These are phyloP conservation scores for Anas bahamensis DNA, from an alignment of 2,797 vertebrate genomes.

Conservation along the genomic window DNA sequence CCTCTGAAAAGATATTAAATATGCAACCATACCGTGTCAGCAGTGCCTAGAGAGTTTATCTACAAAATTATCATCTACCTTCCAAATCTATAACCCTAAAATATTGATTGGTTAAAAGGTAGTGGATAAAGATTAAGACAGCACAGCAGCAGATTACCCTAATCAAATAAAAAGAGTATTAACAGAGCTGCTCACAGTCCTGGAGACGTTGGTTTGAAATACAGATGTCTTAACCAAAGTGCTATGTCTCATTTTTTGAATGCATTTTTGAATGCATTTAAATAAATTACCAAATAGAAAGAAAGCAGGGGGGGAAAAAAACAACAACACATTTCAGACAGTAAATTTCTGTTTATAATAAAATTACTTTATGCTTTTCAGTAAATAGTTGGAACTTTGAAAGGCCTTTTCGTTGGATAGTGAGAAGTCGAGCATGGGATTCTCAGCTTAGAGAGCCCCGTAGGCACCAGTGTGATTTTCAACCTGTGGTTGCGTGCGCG, in stretches of 20 bases:
- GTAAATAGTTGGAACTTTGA: constrained; percentile 43
- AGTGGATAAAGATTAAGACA: constrained; percentile 67
- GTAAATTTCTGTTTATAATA: constrained; percentile 77
- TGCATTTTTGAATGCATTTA: constrained; percentile 75
- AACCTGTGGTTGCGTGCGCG: not conserved
- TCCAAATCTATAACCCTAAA: constrained; percentile 75
- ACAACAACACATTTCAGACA: constrained; percentile 53
- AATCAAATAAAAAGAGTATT: constrained; percentile 75
- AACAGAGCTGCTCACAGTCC: constrained; percentile 57
- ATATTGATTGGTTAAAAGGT: constrained; percentile 76
- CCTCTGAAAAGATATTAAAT: constrained; percentile 52
- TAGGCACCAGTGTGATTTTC: not conserved
- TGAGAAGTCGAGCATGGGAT: not conserved
- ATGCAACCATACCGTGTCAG: constrained; percentile 48
- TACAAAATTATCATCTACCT: constrained; percentile 66
- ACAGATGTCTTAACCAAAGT: constrained; percentile 78
- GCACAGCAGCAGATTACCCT: constrained; percentile 65
- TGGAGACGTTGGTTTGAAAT: constrained; percentile 77
- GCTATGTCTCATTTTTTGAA: constrained; percentile 78
- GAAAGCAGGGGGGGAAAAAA: constrained; percentile 24
- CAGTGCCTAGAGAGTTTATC: constrained; percentile 57
- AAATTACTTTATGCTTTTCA: constrained; percentile 70
- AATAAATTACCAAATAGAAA: constrained; percentile 78
- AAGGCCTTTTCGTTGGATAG: not conserved
- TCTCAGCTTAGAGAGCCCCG: not conserved